A percentile compares a stretch with the other conserved stretches of the same genome.
Conservation (phyloP, 2,113 vertebrate species). For the Tetrao urogallus region DNA sequence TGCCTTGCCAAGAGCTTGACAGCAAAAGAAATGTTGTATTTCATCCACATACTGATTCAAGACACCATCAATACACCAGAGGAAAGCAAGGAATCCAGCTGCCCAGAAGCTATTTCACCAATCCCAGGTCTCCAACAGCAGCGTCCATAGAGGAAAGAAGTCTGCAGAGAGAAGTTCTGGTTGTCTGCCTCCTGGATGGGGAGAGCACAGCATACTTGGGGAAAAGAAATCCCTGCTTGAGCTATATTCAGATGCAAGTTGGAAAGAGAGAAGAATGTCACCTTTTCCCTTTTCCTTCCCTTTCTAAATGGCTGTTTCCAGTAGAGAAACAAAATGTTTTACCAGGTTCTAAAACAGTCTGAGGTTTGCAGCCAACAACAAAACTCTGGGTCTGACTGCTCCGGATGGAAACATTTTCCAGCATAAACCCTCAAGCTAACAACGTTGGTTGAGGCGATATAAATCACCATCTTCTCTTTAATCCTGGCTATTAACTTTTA, state of each 20-base stretch:
- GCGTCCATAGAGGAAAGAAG: neutral
- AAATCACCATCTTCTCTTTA: neutral
- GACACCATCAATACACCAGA: neutral
- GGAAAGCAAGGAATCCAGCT: neutral
- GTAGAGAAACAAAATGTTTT: neutral
- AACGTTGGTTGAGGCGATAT: neutral
- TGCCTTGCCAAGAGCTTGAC: neutral
- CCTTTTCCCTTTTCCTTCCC: neutral
- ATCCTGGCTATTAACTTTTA: neutral
- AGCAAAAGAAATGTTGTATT: neutral
- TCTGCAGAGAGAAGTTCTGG: neutral
- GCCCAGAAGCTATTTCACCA: neutral
- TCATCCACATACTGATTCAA: neutral
- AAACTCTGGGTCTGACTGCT: fast-evolving
- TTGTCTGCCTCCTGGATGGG: neutral
- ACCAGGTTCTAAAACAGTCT: neutral
- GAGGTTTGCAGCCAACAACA: neutral
- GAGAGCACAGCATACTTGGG: neutral
- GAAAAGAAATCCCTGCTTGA: fast-evolving
- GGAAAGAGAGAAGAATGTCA: neutral
- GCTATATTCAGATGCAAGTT: neutral
- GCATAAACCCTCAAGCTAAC: neutral
- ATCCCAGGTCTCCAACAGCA: neutral
- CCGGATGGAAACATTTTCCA: neutral
- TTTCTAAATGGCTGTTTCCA: neutral